phyloP scores from a whole-genome alignment of 2,113 vertebrate genomes.

The Corythaeola cristata region DNA sequence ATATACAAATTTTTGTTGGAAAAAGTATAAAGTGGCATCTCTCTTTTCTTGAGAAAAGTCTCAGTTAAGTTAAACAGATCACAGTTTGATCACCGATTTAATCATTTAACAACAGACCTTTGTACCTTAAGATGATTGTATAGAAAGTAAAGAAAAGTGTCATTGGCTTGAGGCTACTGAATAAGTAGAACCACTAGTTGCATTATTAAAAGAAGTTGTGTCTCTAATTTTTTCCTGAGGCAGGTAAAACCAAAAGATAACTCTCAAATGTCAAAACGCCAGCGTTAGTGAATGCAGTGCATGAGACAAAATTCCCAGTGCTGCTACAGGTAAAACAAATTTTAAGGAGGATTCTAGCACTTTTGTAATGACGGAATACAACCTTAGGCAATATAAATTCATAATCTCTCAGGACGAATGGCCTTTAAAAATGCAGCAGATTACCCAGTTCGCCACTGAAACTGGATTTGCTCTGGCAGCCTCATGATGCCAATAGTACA shows the following conservation, averaged over 20 bases:
- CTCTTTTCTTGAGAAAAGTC: slow-evolving; percentile 5
- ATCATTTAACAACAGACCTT: slow-evolving; percentile 33
- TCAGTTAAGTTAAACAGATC: slow-evolving; percentile 30
- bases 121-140: background rate
- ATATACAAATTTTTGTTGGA: background rate
- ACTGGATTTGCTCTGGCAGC: slow-evolving; percentile 60
- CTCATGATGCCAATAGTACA: background rate
- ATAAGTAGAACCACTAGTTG: slow-evolving; percentile 62
- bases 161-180: slow-evolving; percentile 55
- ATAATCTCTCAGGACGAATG: slow-evolving; percentile 74
- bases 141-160: slow-evolving; percentile 49
- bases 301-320: slow-evolving; percentile 74
- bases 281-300: slow-evolving; percentile 66
- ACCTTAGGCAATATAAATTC: slow-evolving; percentile 77
- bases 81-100: slow-evolving; percentile 47
- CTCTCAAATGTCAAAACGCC: slow-evolving; percentile 72
- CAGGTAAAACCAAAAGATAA: slow-evolving; percentile 61
- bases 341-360: slow-evolving; percentile 71
- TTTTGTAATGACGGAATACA: slow-evolving; percentile 78
- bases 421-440: slow-evolving; percentile 74
- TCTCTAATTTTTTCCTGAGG: slow-evolving; percentile 71
- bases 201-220: slow-evolving; percentile 72
- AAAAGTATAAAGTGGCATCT: background rate
- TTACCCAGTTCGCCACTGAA: slow-evolving; percentile 61
- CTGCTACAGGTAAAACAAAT: slow-evolving; percentile 75